Base-by-base conservation (phyloP, 2,888 invertebrate species). In the Cephalotes varians region DNA sequence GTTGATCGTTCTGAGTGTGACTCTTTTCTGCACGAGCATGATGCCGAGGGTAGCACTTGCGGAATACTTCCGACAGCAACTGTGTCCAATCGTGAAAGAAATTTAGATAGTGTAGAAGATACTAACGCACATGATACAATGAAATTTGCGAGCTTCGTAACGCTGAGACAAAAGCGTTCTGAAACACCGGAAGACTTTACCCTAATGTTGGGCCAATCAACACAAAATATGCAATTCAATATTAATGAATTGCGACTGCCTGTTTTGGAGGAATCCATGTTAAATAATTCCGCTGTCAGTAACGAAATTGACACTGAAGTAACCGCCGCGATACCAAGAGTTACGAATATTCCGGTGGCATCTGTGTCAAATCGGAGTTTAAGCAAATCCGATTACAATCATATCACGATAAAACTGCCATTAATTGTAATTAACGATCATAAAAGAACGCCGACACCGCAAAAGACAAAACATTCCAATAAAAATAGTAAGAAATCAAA, bases 161-260 rank as follows among this genome's bases (percentile, higher is more conserved):
- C 90, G 5, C 82, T 83, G 28, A 82, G 91, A 51, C 88, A 93
- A 37, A 87, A 89, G 2, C 85, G 77, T 31, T 67, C 83, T 0
- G 58, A 84, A 40, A 51, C 87, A 18, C 90, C 91, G 4, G 89
- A 91, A 18, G 94, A 94, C 37, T 93, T 91, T 49, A 94, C 94
- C 0, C 74, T 94, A 9, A 89, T 94, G 82, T 72, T 85, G 18
- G 82, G 76, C 0, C 79, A 72, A 31, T 84, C 88, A 15, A 56
- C 80, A 1, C 81, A 86, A 18, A 88, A 88, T 4, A 21, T 81
- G 58, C 73, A 85, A 25, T 93, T 93, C 18, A 90, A 92, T 65
- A 82, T 93, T 7, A 91, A 92, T 44, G 93, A 94, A 21, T 77
- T 94, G 4, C 85, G 88, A 6, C 40, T 94, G n/a, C 93, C 93